Evolutionary conservation across 2,113 vertebrate genomes (phyloP), one percentile per base, ranked within the genome.

Genomic region (Ctenomys sociabilis): DNA sequence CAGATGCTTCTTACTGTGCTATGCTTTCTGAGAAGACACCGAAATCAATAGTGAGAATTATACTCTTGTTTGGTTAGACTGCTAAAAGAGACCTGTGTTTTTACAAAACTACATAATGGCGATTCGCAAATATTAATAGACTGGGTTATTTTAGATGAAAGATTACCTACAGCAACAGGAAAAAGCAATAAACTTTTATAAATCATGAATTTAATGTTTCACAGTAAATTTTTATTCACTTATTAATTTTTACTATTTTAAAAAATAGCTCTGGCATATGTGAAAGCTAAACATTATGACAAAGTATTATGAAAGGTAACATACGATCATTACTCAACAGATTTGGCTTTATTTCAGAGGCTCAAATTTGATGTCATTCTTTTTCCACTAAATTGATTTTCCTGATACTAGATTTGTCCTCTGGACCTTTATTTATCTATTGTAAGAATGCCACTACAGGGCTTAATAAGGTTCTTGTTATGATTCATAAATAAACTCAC

Each of bases 1-100:
- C 26, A 85, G 40, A 72, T 52, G 24, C 7, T 59, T 85, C 88
- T 87, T 90, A 9, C 13, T 86, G 61, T 95, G 83, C 64, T 63
- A 26, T 82, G 5, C 10, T 82, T 90, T 64, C 85, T 8, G 10
- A 90, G 21, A 83, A 81, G 83, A 87, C 14, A 64, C 22, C 54
- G 11, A 64, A 87, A 84, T 96, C 77, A 95, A 77, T 90, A 92
- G 13, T 87, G 2, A 94, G 70, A 88, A 88, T 77, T 94, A 24
- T 35, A 68, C 14, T 32, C 11, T 54, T 93, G 5, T 40, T 93
- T 78, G 73, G 73, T 70, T 57, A 86, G 35, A 85, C 40, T 83
- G 12, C 66, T 78, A 70, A 85, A 72, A 89, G 17, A 87, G 10
- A 88, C 35, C 2, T 77, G 24, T 7, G 88, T 57, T 93, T 95